A percentile compares a stretch with the other conserved stretches of the same genome.
phyloP scores from a whole-genome alignment of 2,113 vertebrate species.

The Zapus hudsonius region DNA sequence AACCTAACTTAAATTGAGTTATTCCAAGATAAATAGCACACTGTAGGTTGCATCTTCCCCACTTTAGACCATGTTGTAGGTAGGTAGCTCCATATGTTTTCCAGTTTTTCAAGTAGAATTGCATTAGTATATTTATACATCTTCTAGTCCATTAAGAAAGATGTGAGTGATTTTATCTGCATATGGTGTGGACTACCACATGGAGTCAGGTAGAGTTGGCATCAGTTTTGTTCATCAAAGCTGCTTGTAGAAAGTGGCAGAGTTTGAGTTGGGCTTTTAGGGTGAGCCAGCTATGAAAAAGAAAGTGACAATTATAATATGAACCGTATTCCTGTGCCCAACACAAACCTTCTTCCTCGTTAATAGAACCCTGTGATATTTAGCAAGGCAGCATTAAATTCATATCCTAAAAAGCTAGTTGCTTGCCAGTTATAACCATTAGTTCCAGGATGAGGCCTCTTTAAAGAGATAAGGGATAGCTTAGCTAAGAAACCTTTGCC shows the following conservation, averaged over 20 bases:
- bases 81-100: neutral
- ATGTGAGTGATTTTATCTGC: slow-evolving; percentile 1
- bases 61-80: neutral
- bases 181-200: neutral
- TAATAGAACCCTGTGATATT: neutral
- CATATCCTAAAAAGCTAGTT: neutral
- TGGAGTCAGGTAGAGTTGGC: neutral
- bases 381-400: neutral
- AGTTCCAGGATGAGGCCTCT: neutral
- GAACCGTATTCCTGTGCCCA: neutral
- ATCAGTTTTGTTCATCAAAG: slow-evolving; percentile 84
- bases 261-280: slow-evolving; percentile 84
- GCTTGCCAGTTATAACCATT: neutral
- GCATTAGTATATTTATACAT: slow-evolving; percentile 20
- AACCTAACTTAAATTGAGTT: neutral
- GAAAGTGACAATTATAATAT: slow-evolving; percentile 41
- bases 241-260: slow-evolving; percentile 73
- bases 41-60: slow-evolving; percentile 30
- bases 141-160: slow-evolving; percentile 35
- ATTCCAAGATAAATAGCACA: slow-evolving; percentile 19
- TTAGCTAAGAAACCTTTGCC: neutral
- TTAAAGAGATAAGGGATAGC: neutral
- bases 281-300: slow-evolving; percentile 86
- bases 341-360: neutral
- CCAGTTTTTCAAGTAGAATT: slow-evolving; percentile 45